Evolutionary conservation across 2,888 invertebrate genomes (phyloP).

Genomic region (Pseudanteris insignis): DNA sequence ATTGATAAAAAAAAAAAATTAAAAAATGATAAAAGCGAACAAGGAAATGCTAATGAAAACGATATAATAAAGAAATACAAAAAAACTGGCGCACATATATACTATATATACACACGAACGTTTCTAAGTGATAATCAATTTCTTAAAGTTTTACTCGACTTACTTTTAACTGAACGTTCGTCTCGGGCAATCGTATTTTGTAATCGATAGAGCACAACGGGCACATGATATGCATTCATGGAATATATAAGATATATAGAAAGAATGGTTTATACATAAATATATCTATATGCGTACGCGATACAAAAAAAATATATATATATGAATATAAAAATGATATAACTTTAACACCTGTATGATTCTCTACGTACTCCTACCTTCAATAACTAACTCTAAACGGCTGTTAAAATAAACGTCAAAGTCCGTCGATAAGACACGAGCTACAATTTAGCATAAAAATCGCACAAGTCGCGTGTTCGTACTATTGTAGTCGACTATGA

Average conservation of each 20-base stretch:
- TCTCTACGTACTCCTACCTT: constrained; percentile 39
- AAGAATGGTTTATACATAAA: constrained; percentile 35
- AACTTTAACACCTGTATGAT: constrained; percentile 34
- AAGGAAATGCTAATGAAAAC: neutral
- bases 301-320: no score
- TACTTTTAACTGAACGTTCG: constrained; percentile 39
- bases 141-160: constrained; percentile 42
- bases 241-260: constrained; percentile 35
- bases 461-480: constrained; percentile 43
- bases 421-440: constrained; percentile 14
- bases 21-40: no score
- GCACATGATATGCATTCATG: constrained; percentile 39
- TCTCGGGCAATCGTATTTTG: constrained; percentile 44
- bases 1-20: no score
- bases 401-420: constrained; percentile 25
- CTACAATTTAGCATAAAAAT: constrained; percentile 21
- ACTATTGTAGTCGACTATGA: constrained; percentile 19
- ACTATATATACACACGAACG: constrained; percentile 27
- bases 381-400: constrained; percentile 29
- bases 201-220: constrained; percentile 43
- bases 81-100: constrained; percentile 20
- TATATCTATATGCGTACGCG: constrained; percentile 21
- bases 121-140: constrained; percentile 44
- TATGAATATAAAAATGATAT: no score
- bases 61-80: neutral